Conservation (phyloP, 2,888 invertebrate species). For the Himalopsyche anomala region DNA sequence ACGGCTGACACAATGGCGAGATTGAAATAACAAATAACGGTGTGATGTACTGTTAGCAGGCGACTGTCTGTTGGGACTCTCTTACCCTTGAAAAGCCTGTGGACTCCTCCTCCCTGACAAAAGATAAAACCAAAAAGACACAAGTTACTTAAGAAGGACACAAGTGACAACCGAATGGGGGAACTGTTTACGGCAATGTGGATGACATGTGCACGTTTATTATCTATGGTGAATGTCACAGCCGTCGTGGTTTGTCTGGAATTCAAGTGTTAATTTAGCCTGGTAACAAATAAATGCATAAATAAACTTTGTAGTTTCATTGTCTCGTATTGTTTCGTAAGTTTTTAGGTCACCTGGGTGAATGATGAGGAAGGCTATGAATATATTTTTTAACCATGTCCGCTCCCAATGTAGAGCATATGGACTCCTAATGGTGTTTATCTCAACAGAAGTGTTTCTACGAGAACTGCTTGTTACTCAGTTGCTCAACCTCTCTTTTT, state of each 20-base stretch:
- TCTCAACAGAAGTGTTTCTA: no score
- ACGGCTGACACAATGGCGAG: no score
- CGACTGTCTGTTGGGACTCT: conserved; percentile 48
- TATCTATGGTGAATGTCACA: neutral
- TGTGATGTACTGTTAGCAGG: conserved; percentile 41
- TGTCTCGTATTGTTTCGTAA: no score
- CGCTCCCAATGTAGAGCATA: no score
- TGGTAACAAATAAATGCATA: no score
- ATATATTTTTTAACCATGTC: no score
- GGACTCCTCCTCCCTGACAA: conserved; percentile 78
- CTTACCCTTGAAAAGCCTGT: conserved; percentile 79
- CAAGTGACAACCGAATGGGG: conserved; percentile 3
- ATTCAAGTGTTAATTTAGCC: neutral
- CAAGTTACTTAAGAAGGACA: conserved; percentile 47
- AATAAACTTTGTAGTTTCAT: no score
- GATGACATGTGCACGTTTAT: neutral
- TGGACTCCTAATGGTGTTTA: no score
- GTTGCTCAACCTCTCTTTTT: no score
- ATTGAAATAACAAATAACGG: neutral
- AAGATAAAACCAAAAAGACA: conserved; percentile 66
- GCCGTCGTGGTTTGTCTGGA: neutral
- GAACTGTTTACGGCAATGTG: neutral
- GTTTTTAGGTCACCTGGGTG: no score
- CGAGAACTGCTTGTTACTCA: no score
- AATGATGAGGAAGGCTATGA: no score